Evolutionary conservation across 2,797 vertebrate genomes (phyloP).

Genomic region (Astyanax mexicanus): DNA sequence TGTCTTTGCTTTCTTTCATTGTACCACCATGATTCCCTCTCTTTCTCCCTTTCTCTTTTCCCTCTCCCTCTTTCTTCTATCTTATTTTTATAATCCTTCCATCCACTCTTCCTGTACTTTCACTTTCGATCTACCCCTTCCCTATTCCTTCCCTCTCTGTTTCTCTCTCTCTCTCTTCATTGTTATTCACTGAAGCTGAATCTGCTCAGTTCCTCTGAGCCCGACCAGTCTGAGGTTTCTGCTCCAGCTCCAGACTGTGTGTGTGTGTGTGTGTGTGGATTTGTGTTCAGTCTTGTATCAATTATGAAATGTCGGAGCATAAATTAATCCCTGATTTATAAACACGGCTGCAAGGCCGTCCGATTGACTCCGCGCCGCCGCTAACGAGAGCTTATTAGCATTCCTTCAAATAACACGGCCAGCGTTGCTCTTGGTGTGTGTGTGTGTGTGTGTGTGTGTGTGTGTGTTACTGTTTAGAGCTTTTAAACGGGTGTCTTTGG

Average conservation of each 20-base stretch:
- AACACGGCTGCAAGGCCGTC: slow-evolving; percentile 48
- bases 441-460: slow-evolving; percentile 12
- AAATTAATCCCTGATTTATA: slow-evolving; percentile 56
- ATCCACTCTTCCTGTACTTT: too few species aligned
- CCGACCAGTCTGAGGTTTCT: slow-evolving; percentile 4
- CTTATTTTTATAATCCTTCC: neutral
- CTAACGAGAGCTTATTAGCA: slow-evolving; percentile 51
- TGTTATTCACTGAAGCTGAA: slow-evolving; percentile 28
- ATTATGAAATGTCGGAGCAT: slow-evolving; percentile 55
- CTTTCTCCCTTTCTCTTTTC: neutral
- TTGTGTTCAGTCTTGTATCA: slow-evolving; percentile 34
- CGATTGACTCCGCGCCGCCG: slow-evolving; percentile 44
- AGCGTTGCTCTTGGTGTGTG: neutral
- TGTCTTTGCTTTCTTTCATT: too few species aligned
- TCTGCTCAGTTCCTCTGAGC: slow-evolving; percentile 17
- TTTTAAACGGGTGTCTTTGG: neutral
- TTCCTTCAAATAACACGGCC: slow-evolving; percentile 24
- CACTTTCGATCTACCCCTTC: neutral
- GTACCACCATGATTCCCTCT: too few species aligned
- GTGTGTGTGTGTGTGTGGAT: neutral
- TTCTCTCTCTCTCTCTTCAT: slow-evolving; percentile 33
- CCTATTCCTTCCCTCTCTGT: neutral
- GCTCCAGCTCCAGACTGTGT: slow-evolving; percentile 8
- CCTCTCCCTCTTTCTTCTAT: neutral
- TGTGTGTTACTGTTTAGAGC: neutral